These are phyloP conservation scores for Oreotrochilus melanogaster DNA, from an alignment of 2,113 vertebrate species.

Conservation along the genomic window DNA sequence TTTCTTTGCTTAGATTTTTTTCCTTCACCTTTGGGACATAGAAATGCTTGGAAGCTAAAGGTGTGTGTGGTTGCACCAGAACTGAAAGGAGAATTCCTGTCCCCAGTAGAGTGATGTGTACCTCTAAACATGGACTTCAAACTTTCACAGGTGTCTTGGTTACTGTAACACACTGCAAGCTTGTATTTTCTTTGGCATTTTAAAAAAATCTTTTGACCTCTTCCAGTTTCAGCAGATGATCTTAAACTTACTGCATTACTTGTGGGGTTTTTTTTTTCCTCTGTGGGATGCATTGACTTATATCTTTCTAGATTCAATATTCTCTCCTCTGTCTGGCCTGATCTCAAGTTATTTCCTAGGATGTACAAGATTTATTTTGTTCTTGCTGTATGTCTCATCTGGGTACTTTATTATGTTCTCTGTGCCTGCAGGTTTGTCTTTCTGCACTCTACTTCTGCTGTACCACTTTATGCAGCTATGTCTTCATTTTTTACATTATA, in stretches of 20 bases:
- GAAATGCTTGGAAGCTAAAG: background rate
- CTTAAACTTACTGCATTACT: background rate
- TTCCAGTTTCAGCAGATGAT: background rate
- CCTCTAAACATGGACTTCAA: background rate
- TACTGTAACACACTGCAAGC: background rate
- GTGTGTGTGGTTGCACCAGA: background rate
- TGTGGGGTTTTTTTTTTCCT: background rate
- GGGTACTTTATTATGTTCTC: accelerated
- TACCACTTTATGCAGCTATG: background rate
- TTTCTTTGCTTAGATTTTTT: background rate
- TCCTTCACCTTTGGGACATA: background rate
- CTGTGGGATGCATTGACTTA: background rate
- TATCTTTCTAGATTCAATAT: background rate
- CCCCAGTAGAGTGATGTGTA: background rate
- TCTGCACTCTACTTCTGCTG: background rate
- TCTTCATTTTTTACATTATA: background rate
- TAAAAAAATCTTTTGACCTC: background rate
- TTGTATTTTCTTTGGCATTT: background rate
- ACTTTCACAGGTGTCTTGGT: background rate
- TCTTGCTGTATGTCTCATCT: background rate
- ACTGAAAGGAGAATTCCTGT: background rate
- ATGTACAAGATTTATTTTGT: background rate
- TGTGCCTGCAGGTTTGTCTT: background rate
- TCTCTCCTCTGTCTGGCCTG: background rate
- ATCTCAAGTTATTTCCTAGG: background rate